Evolutionary conservation across 2,888 invertebrate species (phyloP), one percentile per base, ranked within the genome.

Genomic region (Drosophila fungiperda): DNA sequence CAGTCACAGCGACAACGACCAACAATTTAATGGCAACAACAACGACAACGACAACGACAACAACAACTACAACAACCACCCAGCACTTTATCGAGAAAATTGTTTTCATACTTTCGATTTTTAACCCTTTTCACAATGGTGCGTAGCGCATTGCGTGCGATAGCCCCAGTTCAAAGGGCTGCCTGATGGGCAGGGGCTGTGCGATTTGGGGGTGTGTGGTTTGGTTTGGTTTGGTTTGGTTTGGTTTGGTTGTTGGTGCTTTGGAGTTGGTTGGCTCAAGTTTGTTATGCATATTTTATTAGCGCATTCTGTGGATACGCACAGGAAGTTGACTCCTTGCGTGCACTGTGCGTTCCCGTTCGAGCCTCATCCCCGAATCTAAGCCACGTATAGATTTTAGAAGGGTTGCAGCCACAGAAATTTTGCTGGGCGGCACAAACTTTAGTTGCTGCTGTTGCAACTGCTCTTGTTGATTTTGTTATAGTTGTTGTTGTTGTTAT

Each of bases 251-350:
- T 26, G n/a, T 59, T 38, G 55, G 20, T 48, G 66, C 50, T 32
- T 52, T 35, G 55, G 49, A 62, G 57, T 59, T 53, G 62, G 57
- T 66, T 53, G 53, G 71, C 73, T 80, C 65, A 78, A 86, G 82
- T 87, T 88, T 87, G 86, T 86, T 87, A 87, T 87, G 87, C 87
- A 87, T 87, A 87, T 87, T 87, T 87, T 82, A 87, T 84, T 82
- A 72, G 65, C 87, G 78, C 83, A 87, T 87, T 83, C 83, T 86
- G 88, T 88, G 87, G 87, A 88, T 88, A 87, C 87, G 87, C 87
- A 87, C 87, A 79, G 87, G 78, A 83, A 84, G 87, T 87, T 87
- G 82, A 87, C 87, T 87, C 74, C 79, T 88, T 87, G 89, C 87
- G 84, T 88, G 87, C 86, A 74, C 36, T 53, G 74, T 49, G 59